These are phyloP conservation scores for Philypnodon macrostomus DNA, from an alignment of 2,797 vertebrate species.

Conservation along the genomic window DNA sequence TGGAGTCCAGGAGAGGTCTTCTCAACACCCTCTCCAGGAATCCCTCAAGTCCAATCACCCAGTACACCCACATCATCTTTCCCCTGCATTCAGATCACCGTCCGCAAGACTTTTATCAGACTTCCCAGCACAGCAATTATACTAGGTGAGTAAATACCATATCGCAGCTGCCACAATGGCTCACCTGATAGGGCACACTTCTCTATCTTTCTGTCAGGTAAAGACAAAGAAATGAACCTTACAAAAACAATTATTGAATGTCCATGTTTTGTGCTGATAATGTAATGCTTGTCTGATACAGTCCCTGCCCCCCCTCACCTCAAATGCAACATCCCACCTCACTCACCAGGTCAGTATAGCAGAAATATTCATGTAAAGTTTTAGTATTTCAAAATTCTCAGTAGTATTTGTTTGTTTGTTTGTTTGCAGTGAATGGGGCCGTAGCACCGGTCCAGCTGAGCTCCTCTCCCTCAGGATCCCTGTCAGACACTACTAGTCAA, in stretches of 20 bases:
- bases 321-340: slow-evolving; percentile 34
- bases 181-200: too few relatives aligned
- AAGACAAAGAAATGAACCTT: too few relatives aligned
- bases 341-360: slow-evolving; percentile 73
- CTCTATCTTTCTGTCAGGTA: too few relatives aligned
- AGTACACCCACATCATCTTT: not conserved
- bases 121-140: slow-evolving; percentile 39
- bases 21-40: slow-evolving; percentile 22
- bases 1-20: not conserved
- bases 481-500: slow-evolving; percentile 62
- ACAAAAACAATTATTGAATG: too few relatives aligned
- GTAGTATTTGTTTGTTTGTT: too few relatives aligned
- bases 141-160: slow-evolving; percentile 49
- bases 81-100: slow-evolving; percentile 43
- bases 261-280: not conserved
- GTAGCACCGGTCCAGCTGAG: slow-evolving; percentile 58
- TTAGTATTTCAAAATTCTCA: too few relatives aligned
- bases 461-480: slow-evolving; percentile 62
- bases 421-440: slow-evolving; percentile 55
- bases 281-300: slow-evolving; percentile 30
- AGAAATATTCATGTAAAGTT: too few relatives aligned
- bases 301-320: slow-evolving; percentile 50
- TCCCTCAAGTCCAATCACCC: slow-evolving; percentile 31
- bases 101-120: slow-evolving; percentile 39
- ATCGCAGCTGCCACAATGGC: too few relatives aligned